Conservation (phyloP, 2,797 vertebrate genomes). For the Allobates femoralis region DNA sequence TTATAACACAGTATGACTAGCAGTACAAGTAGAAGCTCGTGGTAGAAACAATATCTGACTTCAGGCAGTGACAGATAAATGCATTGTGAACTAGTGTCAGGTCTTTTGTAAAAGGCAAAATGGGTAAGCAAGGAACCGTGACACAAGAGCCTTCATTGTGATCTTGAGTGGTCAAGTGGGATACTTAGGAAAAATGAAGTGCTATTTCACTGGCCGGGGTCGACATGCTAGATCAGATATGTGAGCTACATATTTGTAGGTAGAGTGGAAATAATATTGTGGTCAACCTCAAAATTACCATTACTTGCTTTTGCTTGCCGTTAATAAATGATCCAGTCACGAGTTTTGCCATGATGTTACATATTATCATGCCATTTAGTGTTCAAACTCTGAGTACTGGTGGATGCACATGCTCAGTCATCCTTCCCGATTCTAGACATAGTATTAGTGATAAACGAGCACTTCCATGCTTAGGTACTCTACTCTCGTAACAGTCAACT, state of each 20-base stretch:
- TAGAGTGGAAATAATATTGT: background rate
- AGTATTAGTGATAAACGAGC: too few species aligned
- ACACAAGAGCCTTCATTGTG: background rate
- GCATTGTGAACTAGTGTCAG: background rate
- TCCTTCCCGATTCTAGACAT: too few species aligned
- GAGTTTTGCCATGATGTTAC: too few species aligned
- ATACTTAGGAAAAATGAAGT: background rate
- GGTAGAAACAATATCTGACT: conserved; percentile 8
- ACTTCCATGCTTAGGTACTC: too few species aligned
- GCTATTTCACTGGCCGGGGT: background rate
- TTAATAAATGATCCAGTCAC: too few species aligned
- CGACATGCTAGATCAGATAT: background rate
- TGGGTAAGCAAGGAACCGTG: background rate
- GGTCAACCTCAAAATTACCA: background rate
- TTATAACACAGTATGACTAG: conserved; percentile 19
- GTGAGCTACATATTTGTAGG: background rate
- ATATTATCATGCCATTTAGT: too few species aligned
- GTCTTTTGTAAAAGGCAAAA: background rate
- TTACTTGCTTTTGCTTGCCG: background rate
- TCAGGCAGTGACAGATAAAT: background rate
- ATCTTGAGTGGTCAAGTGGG: background rate
- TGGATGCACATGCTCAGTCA: too few species aligned
- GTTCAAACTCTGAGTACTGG: too few species aligned
- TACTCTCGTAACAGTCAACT: too few species aligned
- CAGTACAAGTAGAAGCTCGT: background rate